Conservation (phyloP, 1,140 invertebrate genomes). For the Brachionus calyciflorus region DNA sequence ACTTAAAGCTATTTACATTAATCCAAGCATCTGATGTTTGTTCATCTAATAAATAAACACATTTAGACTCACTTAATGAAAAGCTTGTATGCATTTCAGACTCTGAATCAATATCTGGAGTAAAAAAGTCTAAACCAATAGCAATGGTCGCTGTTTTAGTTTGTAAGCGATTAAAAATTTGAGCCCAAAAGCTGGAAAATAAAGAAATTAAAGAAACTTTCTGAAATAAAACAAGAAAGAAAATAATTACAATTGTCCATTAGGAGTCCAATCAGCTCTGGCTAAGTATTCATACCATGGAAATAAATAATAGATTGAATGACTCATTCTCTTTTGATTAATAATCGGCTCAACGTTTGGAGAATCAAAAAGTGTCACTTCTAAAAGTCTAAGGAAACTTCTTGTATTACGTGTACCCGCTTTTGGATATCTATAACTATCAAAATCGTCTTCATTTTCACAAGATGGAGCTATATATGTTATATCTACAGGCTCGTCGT, state of each 20-base stretch:
- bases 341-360: conserved; percentile 47
- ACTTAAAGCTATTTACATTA: conserved; percentile 67
- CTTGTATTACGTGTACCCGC: conserved; percentile 84
- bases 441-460: conserved; percentile 72
- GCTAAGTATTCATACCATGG: conserved; percentile 90
- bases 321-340: conserved; percentile 50
- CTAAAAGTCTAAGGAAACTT: conserved; percentile 80
- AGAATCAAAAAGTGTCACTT: conserved; percentile 68
- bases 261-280: conserved; percentile 84
- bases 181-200: conserved; percentile 75
- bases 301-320: conserved; percentile 65
- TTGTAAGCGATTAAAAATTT: conserved; percentile 80
- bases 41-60: conserved; percentile 62
- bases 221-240: not conserved
- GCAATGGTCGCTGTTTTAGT: conserved; percentile 69
- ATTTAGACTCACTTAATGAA: not conserved
- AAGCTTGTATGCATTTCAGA: conserved; percentile 49
- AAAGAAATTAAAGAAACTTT: too few relatives aligned
- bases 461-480: conserved; percentile 79
- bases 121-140: conserved; percentile 55
- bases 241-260: conserved; percentile 75
- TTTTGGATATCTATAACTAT: conserved; percentile 86
- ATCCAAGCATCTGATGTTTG: conserved; percentile 77
- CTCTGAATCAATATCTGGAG: conserved; percentile 47
- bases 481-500: conserved; percentile 87